Percentiles rank a stretch among this genome's conserved stretches.
phyloP scores from a whole-genome alignment of 2,888 invertebrate species.

The Hemaris fuciformis region DNA sequence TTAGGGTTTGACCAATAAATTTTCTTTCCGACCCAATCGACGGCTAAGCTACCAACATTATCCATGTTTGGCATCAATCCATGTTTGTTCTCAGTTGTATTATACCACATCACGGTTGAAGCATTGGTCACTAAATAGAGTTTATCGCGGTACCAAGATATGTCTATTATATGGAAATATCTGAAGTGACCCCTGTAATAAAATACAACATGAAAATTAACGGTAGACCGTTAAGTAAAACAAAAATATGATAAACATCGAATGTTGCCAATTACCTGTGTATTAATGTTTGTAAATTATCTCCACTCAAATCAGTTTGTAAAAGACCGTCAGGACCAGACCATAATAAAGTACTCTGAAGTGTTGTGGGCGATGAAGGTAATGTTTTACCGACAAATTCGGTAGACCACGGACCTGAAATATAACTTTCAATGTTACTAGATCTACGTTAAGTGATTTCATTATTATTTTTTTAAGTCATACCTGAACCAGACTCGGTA shows the following conservation, averaged over 20 bases:
- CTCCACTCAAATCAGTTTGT: conserved; percentile 91
- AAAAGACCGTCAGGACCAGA: conserved; percentile 88
- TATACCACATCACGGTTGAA: conserved; percentile 86
- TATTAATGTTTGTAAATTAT: conserved; percentile 86
- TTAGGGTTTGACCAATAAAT: conserved; percentile 95
- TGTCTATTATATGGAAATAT: conserved; percentile 84
- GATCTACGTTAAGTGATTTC: background rate
- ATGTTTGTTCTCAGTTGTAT: conserved; percentile 82
- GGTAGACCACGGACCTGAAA: conserved; percentile 88
- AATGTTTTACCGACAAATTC: conserved; percentile 88
- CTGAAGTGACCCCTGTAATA: conserved; percentile 69
- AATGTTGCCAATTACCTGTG: conserved; percentile 63
- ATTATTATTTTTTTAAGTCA: background rate
- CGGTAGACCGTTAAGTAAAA: background rate
- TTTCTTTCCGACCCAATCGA: conserved; percentile 95
- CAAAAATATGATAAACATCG: background rate
- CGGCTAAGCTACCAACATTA: conserved; percentile 89
- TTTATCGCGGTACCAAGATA: conserved; percentile 89
- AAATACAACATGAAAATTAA: background rate
- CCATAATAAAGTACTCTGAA: conserved; percentile 86
- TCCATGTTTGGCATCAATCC: conserved; percentile 84
- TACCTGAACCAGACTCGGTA: conserved; percentile 85
- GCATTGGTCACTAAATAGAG: conserved; percentile 89
- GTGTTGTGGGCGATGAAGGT: conserved; percentile 75
- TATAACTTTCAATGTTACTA: background rate